Conservation (phyloP, 2,888 invertebrate genomes). For the Morinoia aosen region DNA sequence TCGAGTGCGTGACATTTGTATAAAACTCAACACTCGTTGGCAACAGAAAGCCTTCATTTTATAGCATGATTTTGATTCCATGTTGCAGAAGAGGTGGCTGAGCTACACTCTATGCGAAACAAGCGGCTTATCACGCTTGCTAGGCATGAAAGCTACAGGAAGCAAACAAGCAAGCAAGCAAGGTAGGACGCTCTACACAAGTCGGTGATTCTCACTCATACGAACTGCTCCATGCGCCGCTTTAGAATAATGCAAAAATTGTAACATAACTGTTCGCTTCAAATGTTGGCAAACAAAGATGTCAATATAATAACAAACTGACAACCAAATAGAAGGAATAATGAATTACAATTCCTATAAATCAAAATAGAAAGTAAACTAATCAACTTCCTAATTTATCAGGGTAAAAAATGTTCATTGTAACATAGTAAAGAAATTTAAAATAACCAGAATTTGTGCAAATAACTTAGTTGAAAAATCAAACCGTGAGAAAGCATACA, state of each 20-base stretch:
- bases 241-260: background rate
- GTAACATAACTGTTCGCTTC: background rate
- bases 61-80: no score
- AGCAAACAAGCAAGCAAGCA: no score
- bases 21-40: no score
- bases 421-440: background rate
- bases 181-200: background rate
- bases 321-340: background rate
- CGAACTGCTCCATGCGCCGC: constrained; percentile 1
- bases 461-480: background rate
- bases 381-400: background rate
- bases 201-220: background rate
- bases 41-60: no score
- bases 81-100: no score
- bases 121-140: no score
- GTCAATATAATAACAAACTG: background rate
- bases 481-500: background rate
- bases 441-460: background rate
- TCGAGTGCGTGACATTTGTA: no score
- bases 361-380: background rate
- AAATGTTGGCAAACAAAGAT: background rate
- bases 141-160: no score
- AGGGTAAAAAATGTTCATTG: background rate
- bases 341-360: background rate
- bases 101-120: no score